A percentile compares a stretch with the other conserved stretches of the same genome.
Conservation (phyloP, 2,113 vertebrate species). For the Bagarius yarrelli region DNA sequence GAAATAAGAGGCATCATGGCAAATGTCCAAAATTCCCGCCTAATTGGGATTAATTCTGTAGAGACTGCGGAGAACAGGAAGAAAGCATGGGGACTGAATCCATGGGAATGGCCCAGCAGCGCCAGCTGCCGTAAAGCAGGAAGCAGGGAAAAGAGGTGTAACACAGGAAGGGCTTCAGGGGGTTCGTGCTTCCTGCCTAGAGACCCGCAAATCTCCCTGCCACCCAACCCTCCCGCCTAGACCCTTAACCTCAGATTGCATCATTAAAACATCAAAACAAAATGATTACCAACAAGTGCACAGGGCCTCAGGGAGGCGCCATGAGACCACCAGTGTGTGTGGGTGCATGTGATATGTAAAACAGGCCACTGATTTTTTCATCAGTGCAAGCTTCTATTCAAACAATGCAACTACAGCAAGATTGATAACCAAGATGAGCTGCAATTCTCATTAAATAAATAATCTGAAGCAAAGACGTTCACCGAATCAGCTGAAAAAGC, state of each 20-base stretch:
- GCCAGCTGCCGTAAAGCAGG: constrained; percentile 58
- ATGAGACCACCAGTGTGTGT: not conserved
- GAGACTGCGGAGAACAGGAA: constrained; percentile 30
- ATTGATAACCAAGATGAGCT: not conserved
- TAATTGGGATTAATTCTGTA: constrained; percentile 40
- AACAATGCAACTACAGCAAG: not conserved
- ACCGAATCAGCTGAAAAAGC: not conserved
- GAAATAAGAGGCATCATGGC: not conserved
- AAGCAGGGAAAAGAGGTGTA: constrained; percentile 26
- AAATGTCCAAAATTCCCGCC: constrained; percentile 32
- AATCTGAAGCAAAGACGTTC: not conserved
- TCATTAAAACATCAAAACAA: constrained; percentile 64
- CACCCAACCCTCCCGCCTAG: constrained; percentile 42
- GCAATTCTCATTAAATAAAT: not conserved
- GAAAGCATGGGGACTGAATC: constrained; percentile 49
- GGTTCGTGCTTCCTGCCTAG: constrained; percentile 30
- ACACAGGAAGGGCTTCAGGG: constrained; percentile 43
- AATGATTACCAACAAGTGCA: constrained; percentile 56
- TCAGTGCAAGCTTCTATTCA: not conserved
- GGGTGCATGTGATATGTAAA: constrained; percentile 5
- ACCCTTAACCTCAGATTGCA: constrained; percentile 59
- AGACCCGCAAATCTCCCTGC: constrained; percentile 35
- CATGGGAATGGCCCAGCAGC: constrained; percentile 48
- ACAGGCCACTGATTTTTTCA: not conserved
- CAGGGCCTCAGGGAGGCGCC: constrained; percentile 35